Base-by-base conservation (phyloP, 2,888 invertebrate species). In the Druceiella hillmani region DNA sequence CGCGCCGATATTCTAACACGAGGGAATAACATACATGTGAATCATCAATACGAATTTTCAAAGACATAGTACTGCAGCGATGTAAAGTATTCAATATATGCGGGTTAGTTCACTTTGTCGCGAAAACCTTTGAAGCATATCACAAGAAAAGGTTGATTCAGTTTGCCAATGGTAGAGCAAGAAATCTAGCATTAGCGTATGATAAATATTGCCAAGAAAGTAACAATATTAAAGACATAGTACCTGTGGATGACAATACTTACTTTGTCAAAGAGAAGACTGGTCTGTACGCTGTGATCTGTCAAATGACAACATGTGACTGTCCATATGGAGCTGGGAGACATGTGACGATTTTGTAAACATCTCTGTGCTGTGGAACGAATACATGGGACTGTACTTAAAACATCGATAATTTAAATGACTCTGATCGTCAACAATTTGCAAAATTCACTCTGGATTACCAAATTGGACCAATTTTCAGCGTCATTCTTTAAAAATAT, bases 91-190 rank as follows among this genome's bases (percentile, higher is more conserved):
- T 32, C 15, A 32, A 32, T 32, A 32, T 32, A 17, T 32, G 16
- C 20, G 36, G 13, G 16, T 16, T 17, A 17, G 29, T 28, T 28
- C 14, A 28, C 29, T 28, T 28, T 28, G 15, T 28, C 11, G 29
- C 29, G 29, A n/a, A n/a, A n/a, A n/a, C n/a, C 22, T 6, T 20
- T 20, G 22, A 20, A 20, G 22, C 22, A 20, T 41, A 41, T 31
- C 41, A 41, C 41, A 35, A 39, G 41, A 41, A 41, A 41, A 39
- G 41, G 31, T 41, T 41, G 41, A 41, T 41, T 41, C 31, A 34
- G 34, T 41, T 35, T 39, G 34, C 41, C 26, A 41, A 31, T 39
- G 39, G 41, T 38, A 17, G 39, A 12, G 25, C 41, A 30, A 41
- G 33, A 39, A 39, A 39, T 41, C 30, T 39, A 38, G 38, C 41